Percentiles rank a stretch among this genome's conserved stretches.
phyloP scores from a whole-genome alignment of 2,888 invertebrate genomes.

The Hypomecis atomaria region DNA sequence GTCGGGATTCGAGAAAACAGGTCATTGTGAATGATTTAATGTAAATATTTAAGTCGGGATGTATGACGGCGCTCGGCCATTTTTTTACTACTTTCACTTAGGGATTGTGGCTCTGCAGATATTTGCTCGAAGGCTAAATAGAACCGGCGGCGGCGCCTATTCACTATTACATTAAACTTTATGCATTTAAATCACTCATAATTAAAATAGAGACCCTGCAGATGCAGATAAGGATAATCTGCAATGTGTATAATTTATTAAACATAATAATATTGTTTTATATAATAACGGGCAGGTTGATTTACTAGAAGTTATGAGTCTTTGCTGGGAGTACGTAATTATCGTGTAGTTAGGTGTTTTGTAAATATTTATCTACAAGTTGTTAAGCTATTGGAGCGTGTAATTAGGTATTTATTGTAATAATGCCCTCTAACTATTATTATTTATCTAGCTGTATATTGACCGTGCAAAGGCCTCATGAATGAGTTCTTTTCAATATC shows the following conservation, averaged over 20 bases:
- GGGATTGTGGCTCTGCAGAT: too few relatives aligned
- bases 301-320: slow-evolving; percentile 15
- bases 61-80: too few relatives aligned
- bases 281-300: slow-evolving; percentile 11
- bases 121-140: too few relatives aligned
- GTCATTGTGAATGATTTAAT: too few relatives aligned
- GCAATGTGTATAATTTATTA: slow-evolving; percentile 14
- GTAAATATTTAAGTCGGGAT: too few relatives aligned
- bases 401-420: slow-evolving; percentile 6
- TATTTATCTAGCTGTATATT: background rate
- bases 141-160: slow-evolving; percentile 11
- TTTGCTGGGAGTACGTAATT: slow-evolving; percentile 3
- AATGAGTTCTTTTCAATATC: background rate
- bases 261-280: slow-evolving; percentile 16
- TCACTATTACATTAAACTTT: slow-evolving; percentile 8
- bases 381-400: background rate
- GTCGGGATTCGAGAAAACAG: too few relatives aligned
- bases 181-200: slow-evolving; percentile 24
- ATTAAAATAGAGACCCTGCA: slow-evolving; percentile 22
- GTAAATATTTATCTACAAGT: slow-evolving; percentile 21
- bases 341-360: slow-evolving; percentile 15
- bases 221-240: slow-evolving; percentile 23
- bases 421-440: slow-evolving; percentile 1
- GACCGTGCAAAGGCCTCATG: background rate
- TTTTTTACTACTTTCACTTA: too few relatives aligned